Conservation (phyloP, 2,113 vertebrate species). For the Gymnogyps californianus region DNA sequence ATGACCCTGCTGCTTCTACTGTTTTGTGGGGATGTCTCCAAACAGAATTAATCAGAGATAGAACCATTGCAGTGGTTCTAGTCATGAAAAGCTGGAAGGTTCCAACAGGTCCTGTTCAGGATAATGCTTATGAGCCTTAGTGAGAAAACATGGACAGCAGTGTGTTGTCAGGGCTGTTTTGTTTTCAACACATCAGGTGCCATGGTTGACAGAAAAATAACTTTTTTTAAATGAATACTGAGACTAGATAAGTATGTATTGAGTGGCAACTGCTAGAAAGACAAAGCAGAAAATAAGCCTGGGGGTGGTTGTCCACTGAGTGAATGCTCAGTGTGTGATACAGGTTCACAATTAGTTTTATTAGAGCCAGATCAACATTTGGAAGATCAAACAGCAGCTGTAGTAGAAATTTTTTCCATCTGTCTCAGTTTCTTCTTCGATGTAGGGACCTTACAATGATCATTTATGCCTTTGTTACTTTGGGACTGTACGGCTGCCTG, state of each 20-base stretch:
- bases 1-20: neutral
- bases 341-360: slow-evolving; percentile 67
- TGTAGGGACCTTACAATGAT: slow-evolving; percentile 55
- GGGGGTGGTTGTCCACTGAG: neutral
- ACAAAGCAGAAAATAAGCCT: neutral
- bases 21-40: neutral
- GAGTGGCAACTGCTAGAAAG: neutral
- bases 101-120: neutral
- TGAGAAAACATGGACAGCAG: neutral
- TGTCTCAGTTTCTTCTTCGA: slow-evolving; percentile 54
- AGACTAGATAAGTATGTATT: neutral
- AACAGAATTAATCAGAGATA: neutral
- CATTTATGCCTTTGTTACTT: slow-evolving; percentile 50
- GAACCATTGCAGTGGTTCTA: neutral
- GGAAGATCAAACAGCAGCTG: slow-evolving; percentile 68
- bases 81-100: neutral
- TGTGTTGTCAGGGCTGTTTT: neutral
- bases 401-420: slow-evolving; percentile 60
- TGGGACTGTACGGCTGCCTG: slow-evolving; percentile 36
- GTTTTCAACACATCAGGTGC: neutral
- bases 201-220: neutral
- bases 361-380: slow-evolving; percentile 66
- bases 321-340: slow-evolving; percentile 14
- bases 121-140: neutral
- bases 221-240: neutral